These are phyloP conservation scores for Heteractis magnifica DNA, from an alignment of 92 coral and sea anemone species.

Conservation along the genomic window DNA sequence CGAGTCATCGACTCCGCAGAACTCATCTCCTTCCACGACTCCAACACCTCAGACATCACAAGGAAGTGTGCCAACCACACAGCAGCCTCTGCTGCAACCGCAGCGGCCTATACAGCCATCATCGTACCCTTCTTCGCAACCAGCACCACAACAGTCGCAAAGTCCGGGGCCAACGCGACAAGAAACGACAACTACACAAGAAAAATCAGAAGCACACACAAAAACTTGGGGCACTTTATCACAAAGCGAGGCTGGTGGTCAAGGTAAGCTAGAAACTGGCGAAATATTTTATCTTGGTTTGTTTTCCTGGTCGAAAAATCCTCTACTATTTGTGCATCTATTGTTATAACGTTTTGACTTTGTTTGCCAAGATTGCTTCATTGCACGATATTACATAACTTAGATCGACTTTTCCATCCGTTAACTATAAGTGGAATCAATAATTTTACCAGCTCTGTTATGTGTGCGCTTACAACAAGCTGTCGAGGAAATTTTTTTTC, in stretches of 20 bases:
- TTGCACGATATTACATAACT: background rate
- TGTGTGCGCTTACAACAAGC: background rate
- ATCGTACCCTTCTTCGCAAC: constrained; percentile 72
- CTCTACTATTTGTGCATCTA: background rate
- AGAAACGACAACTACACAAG: constrained; percentile 61
- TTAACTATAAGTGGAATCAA: background rate
- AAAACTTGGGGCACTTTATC: constrained; percentile 99
- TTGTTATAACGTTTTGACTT: constrained; percentile 11
- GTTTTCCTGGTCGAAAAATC: background rate
- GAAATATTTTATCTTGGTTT: background rate
- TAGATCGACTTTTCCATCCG: background rate
- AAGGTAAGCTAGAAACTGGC: constrained; percentile 60
- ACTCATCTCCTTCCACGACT: constrained; percentile 49
- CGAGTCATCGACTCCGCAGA: constrained; percentile 56
- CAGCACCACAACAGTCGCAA: constrained; percentile 75
- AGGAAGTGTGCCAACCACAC: constrained; percentile 70
- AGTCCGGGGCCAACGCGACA: constrained; percentile 80
- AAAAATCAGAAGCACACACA: constrained; percentile 76
- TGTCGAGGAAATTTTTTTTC: background rate
- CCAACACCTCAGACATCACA: constrained; percentile 48
- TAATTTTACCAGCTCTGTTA: background rate
- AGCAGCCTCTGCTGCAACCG: constrained; percentile 96
- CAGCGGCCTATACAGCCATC: constrained; percentile 93
- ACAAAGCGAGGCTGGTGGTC: constrained; percentile 99
- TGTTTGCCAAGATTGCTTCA: background rate